phyloP scores from a whole-genome alignment of 2,888 invertebrate species.

The Caenorhabditis japonica region DNA sequence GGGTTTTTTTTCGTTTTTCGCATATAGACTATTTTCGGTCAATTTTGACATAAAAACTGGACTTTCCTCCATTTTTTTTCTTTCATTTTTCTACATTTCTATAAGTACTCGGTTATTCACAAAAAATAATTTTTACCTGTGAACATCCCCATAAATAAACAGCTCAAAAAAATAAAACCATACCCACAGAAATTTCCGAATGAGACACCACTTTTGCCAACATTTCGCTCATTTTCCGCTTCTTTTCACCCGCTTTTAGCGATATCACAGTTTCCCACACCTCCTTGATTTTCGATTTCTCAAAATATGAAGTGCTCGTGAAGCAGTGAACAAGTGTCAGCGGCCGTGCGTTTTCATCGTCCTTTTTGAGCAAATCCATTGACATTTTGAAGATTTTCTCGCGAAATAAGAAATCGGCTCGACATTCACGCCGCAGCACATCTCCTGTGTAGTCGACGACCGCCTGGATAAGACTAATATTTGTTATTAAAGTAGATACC shows the following conservation, averaged over 20 bases:
- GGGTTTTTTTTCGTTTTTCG: too few relatives aligned
- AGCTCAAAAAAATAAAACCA: conserved; percentile 6
- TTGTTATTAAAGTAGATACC: too few relatives aligned
- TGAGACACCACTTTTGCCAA: conserved; percentile 27
- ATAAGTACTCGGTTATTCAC: too few relatives aligned
- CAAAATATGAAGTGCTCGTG: conserved; percentile 3
- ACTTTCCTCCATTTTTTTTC: too few relatives aligned
- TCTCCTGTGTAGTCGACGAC: conserved; percentile 44
- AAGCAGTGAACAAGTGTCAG: conserved; percentile 23
- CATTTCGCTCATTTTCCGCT: conserved; percentile 49
- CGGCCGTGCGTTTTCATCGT: conserved; percentile 36
- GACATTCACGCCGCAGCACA: background rate
- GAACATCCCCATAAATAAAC: too few relatives aligned
- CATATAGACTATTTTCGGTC: too few relatives aligned
- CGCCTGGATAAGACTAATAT: conserved; percentile 28
- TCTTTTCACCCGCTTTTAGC: conserved; percentile 10
- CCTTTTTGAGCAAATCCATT: conserved; percentile 4
- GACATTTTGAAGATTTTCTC: conserved; percentile 34
- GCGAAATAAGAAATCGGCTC: conserved; percentile 1
- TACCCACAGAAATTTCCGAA: conserved; percentile 24
- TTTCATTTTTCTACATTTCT: too few relatives aligned
- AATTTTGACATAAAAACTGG: too few relatives aligned
- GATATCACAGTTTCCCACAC: conserved; percentile 18
- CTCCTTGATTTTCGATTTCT: conserved; percentile 1
- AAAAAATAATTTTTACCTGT: background rate